Percentiles rank a stretch among this genome's conserved stretches.
phyloP scores from a whole-genome alignment of 2,113 vertebrate genomes.

The Cyanistes caeruleus region DNA sequence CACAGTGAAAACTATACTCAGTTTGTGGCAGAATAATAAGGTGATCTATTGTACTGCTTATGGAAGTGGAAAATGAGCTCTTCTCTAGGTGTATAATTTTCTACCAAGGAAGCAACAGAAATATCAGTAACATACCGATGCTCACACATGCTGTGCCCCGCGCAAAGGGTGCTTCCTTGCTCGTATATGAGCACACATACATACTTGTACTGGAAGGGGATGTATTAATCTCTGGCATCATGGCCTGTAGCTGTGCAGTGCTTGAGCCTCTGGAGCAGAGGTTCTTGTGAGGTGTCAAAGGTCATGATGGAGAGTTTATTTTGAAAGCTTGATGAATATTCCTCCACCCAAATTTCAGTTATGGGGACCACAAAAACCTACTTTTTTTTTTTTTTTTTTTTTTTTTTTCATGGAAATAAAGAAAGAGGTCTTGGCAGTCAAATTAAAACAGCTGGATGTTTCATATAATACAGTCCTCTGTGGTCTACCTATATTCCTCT shows the following conservation, averaged over 20 bases:
- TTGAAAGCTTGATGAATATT: neutral
- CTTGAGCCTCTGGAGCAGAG: neutral
- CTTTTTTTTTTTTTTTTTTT: neutral
- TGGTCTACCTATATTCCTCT: neutral
- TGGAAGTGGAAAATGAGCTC: conserved; percentile 48
- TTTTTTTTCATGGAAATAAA: neutral
- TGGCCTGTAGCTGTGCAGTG: neutral
- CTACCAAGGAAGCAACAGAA: neutral
- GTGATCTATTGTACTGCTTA: conserved; percentile 42
- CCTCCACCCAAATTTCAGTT: neutral
- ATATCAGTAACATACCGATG: neutral
- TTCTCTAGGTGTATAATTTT: conserved; percentile 2
- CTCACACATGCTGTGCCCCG: fast-evolving
- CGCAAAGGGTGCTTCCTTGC: neutral
- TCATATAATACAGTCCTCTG: neutral
- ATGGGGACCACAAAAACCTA: neutral
- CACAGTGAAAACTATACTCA: conserved; percentile 15
- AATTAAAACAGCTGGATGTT: neutral
- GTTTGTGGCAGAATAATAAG: conserved; percentile 44
- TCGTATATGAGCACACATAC: neutral
- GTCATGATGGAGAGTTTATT: neutral
- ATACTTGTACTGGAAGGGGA: neutral
- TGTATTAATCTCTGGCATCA: neutral
- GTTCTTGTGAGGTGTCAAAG: neutral
- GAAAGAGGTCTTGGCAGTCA: neutral